phyloP scores from a whole-genome alignment of 1,140 invertebrate genomes.

The Bombus balteatus region DNA sequence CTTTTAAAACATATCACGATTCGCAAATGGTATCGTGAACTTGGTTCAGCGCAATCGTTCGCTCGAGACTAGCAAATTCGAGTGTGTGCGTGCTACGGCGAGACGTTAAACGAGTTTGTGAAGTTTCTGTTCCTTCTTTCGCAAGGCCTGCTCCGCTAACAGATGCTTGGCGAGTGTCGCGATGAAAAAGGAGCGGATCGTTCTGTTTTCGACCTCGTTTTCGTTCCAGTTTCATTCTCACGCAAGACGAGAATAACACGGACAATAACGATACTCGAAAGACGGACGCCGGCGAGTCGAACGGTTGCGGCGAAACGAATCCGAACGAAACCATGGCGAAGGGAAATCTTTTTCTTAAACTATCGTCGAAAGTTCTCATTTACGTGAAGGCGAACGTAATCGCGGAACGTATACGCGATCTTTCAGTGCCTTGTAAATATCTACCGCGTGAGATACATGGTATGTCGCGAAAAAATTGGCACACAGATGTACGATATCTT shows the following conservation, averaged over 20 bases:
- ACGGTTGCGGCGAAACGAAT: not conserved
- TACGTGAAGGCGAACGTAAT: constrained; percentile 23
- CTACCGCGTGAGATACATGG: constrained; percentile 65
- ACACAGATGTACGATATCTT: constrained; percentile 36
- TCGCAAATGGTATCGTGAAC: not conserved
- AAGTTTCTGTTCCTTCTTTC: not conserved
- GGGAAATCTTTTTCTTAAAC: not conserved
- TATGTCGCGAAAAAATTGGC: constrained; percentile 58
- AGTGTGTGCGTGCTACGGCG: not conserved
- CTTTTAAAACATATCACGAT: constrained; percentile 42
- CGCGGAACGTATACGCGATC: constrained; percentile 59
- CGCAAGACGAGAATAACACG: too few species aligned
- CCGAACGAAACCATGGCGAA: not conserved
- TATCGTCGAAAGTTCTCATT: constrained; percentile 18
- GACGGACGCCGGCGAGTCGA: not conserved
- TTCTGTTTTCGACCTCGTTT: not conserved
- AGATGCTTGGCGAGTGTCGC: not conserved
- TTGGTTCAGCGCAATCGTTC: not conserved
- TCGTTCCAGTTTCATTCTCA: not conserved
- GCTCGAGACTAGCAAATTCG: not conserved
- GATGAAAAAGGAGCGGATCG: not conserved
- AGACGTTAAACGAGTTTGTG: not conserved
- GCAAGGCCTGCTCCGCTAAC: not conserved
- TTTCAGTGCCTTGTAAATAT: constrained; percentile 79
- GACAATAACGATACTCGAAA: too few species aligned